phyloP scores from a whole-genome alignment of 1,140 invertebrate genomes.

The Drosophila pectinifera region DNA sequence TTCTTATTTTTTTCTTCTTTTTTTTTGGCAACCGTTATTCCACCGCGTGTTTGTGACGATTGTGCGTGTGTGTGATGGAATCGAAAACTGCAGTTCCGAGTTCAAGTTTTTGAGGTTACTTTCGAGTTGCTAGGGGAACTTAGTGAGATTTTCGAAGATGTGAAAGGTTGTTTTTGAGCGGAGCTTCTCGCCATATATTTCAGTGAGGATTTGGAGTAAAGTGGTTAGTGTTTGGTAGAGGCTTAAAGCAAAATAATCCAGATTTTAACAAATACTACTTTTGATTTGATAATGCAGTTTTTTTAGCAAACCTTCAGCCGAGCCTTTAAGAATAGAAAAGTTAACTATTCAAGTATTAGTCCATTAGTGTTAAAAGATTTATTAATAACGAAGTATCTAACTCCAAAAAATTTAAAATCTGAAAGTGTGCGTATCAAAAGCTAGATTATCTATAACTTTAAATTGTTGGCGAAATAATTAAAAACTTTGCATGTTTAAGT shows the following conservation, averaged over 20 bases:
- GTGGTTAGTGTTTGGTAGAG: too few relatives aligned
- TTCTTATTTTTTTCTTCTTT: background rate
- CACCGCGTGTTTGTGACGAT: constrained; percentile 24
- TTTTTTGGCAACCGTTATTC: constrained; percentile 35
- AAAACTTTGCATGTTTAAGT: too few relatives aligned
- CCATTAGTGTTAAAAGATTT: too few relatives aligned
- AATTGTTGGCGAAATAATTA: too few relatives aligned
- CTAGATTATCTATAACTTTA: too few relatives aligned
- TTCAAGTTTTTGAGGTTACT: constrained; percentile 7
- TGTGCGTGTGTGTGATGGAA: constrained; percentile 21
- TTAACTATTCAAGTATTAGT: too few relatives aligned
- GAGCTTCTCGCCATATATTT: background rate
- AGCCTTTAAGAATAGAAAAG: too few relatives aligned
- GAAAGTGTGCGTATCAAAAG: background rate
- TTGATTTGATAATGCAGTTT: too few relatives aligned
- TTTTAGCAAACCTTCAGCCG: too few relatives aligned
- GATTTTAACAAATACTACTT: too few relatives aligned
- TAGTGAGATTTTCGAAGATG: background rate
- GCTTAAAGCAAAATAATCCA: background rate
- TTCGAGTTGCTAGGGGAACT: background rate
- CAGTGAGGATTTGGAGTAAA: background rate
- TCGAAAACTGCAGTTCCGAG: constrained; percentile 15
- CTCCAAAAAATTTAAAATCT: too few relatives aligned
- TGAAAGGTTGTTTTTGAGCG: background rate
- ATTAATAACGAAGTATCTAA: too few relatives aligned